A percentile compares a stretch with the other conserved stretches of the same genome.
phyloP scores from a whole-genome alignment of 2,888 invertebrate species.

The Cephus spinipes region DNA sequence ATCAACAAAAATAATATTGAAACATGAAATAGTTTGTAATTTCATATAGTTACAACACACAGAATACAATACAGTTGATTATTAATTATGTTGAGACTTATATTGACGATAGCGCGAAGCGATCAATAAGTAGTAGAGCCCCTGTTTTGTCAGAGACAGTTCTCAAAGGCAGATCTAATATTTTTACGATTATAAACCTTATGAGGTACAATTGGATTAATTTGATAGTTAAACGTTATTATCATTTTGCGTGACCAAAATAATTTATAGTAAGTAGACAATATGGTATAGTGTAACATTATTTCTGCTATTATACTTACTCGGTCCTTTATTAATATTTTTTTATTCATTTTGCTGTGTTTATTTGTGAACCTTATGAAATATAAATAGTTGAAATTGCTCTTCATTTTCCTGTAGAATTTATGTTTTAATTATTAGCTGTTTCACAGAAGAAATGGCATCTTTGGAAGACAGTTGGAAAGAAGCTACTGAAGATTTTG shows the following conservation, averaged over 20 bases:
- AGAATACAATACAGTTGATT: neutral
- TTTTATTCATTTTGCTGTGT: neutral
- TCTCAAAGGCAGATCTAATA: neutral
- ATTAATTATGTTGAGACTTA: slow-evolving; percentile 4
- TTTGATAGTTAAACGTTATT: neutral
- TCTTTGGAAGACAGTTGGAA: slow-evolving; percentile 63
- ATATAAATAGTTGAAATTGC: neutral
- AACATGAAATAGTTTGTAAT: neutral
- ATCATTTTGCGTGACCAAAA: neutral
- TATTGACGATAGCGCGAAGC: slow-evolving; percentile 28
- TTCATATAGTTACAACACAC: neutral
- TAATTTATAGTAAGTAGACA: neutral
- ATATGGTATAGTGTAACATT: neutral
- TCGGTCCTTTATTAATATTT: neutral
- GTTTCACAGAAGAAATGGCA: slow-evolving; percentile 45
- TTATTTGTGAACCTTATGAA: neutral
- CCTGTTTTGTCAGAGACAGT: slow-evolving; percentile 32
- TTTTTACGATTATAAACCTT: neutral
- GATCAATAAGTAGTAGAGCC: slow-evolving; percentile 41
- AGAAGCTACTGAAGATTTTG: slow-evolving; percentile 58
- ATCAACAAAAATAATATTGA: neutral
- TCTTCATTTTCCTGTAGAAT: neutral
- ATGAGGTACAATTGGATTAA: neutral
- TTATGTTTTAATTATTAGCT: neutral
- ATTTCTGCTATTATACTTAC: neutral